These are phyloP conservation scores for Sylvietta virens DNA, from an alignment of 2,113 vertebrate genomes.

Conservation along the genomic window DNA sequence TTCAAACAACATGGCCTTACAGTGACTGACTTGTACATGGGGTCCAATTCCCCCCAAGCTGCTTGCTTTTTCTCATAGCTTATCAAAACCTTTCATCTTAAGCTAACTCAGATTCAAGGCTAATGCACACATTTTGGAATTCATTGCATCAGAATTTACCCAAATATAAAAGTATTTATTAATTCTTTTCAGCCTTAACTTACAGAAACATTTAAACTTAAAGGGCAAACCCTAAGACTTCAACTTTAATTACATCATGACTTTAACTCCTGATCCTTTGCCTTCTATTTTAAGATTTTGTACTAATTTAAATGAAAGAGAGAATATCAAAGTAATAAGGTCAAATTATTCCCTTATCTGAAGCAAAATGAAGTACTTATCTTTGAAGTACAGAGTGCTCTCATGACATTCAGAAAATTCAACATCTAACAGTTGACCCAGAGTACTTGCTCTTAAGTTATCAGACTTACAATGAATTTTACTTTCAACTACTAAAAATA, in stretches of 20 bases:
- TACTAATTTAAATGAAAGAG: background rate
- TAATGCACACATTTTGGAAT: conserved; percentile 7
- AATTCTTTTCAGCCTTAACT: background rate
- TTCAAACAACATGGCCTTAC: background rate
- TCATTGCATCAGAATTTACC: background rate
- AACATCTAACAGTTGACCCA: background rate
- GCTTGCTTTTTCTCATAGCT: background rate
- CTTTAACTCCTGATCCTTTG: background rate
- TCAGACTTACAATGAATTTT: background rate
- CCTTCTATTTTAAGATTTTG: background rate
- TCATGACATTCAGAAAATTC: background rate
- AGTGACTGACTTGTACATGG: background rate
- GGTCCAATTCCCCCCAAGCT: background rate
- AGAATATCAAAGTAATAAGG: background rate
- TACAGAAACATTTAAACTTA: conserved; percentile 9
- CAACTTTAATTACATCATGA: background rate
- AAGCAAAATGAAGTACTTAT: background rate
- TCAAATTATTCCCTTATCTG: conserved; percentile 1
- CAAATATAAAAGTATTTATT: background rate
- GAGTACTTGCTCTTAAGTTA: background rate
- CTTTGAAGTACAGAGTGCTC: background rate
- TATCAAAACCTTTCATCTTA: conserved; percentile 1
- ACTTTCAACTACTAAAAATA: background rate
- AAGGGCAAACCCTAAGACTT: background rate
- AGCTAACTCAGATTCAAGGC: background rate